phyloP scores from a whole-genome alignment of 1,140 invertebrate species.

The Homalodisca vitripennis region DNA sequence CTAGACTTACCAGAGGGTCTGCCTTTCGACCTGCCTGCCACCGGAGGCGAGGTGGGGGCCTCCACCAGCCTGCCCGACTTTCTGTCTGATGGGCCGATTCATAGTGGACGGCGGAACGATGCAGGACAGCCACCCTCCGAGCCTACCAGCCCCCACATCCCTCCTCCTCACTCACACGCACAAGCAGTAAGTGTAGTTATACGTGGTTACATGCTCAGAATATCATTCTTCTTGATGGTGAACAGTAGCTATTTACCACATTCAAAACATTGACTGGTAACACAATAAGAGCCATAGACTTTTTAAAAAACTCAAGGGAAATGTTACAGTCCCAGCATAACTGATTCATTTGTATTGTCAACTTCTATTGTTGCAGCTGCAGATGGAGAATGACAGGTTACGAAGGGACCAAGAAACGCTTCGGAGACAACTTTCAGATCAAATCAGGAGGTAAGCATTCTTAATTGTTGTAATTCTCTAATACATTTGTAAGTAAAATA shows the following conservation, averaged over 20 bases:
- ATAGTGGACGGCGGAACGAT: conserved; percentile 41
- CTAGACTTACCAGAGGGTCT: conserved; percentile 41
- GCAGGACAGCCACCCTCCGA: conserved; percentile 30
- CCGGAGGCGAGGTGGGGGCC: conserved; percentile 43
- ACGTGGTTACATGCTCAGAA: no score
- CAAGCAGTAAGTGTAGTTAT: conserved; percentile 28
- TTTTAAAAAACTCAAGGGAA: no score
- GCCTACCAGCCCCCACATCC: conserved; percentile 48
- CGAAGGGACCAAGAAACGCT: conserved; percentile 55
- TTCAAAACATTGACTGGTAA: no score
- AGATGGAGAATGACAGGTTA: conserved; percentile 58
- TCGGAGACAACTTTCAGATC: conserved; percentile 53
- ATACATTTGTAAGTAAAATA: no score
- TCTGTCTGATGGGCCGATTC: conserved; percentile 68
- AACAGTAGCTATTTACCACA: no score
- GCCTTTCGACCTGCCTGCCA: conserved; percentile 44
- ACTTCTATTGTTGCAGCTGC: conserved; percentile 44
- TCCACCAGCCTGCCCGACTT: conserved; percentile 69
- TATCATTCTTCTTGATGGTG: no score
- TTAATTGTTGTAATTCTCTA: no score
- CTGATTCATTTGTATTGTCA: no score
- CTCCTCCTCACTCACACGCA: conserved; percentile 47
- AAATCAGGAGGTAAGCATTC: conserved; percentile 52
- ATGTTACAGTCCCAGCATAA: no score
- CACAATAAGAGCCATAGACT: no score